Evolutionary conservation across 2,113 vertebrate species (phyloP).

Genomic region (Forbesichthys agassizii): DNA sequence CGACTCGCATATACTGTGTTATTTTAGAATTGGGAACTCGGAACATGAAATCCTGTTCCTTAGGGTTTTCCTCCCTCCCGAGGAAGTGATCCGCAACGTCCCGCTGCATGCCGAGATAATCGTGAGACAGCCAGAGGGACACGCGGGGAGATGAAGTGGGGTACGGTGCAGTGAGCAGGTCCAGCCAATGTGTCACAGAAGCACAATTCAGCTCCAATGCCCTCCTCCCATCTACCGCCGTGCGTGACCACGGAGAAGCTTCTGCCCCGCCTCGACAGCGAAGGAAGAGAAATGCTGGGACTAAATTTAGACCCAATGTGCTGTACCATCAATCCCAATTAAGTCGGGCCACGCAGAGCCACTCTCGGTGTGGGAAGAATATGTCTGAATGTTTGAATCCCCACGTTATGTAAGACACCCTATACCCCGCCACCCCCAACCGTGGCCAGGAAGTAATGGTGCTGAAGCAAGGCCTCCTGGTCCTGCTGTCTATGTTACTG

Average conservation of each 20-base stretch:
- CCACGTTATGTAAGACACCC: slow-evolving; percentile 54
- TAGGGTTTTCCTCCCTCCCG: slow-evolving; percentile 32
- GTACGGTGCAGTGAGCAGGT: too few species aligned
- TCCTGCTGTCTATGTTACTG: slow-evolving; percentile 4
- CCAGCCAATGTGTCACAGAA: slow-evolving; percentile 49
- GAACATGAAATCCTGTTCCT: slow-evolving; percentile 17
- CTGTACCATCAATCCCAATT: slow-evolving; percentile 70
- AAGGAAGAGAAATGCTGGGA: slow-evolving; percentile 56
- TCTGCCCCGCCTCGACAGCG: slow-evolving; percentile 57
- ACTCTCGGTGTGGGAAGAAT: slow-evolving; percentile 47
- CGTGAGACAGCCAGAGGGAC: slow-evolving; percentile 5
- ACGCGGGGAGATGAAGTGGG: not conserved
- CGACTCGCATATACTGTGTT: slow-evolving; percentile 24
- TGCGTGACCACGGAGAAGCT: slow-evolving; percentile 59
- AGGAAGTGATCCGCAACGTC: slow-evolving; percentile 60
- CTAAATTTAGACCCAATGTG: slow-evolving; percentile 71
- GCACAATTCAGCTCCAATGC: slow-evolving; percentile 55
- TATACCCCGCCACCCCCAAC: slow-evolving; percentile 17
- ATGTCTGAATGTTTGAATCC: slow-evolving; percentile 42
- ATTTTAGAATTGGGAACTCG: slow-evolving; percentile 49
- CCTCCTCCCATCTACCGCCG: slow-evolving; percentile 36
- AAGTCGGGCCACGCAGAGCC: slow-evolving; percentile 41
- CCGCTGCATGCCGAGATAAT: slow-evolving; percentile 53
- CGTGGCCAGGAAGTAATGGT: slow-evolving; percentile 22
- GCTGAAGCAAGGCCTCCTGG: slow-evolving; percentile 12